Evolutionary conservation across 2,113 vertebrate species (phyloP), one percentile per base, ranked within the genome.

Genomic region (Clarias gariepinus): DNA sequence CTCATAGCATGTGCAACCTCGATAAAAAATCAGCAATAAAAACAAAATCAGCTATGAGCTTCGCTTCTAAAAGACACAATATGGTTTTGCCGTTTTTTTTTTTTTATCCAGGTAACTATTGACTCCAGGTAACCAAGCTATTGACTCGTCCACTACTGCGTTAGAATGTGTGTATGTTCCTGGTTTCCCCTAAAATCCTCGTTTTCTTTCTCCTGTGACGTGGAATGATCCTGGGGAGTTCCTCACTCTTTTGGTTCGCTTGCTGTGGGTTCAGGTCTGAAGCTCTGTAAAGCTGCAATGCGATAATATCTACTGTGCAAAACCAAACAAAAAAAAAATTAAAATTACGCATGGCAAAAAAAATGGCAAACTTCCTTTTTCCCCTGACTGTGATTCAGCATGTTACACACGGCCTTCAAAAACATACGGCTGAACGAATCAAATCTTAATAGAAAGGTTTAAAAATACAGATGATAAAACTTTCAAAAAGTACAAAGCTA

Each of bases 401-500:
- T 9, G 73, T 79, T 33, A 30, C 15, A 30, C 81, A 25, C 13
- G 19, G 76, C 47, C 30, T 63, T 0, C 10, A 28, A 73, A 86
- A 85, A 78, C 52, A 41, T 15, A 61, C 68, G 68, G 58, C 64
- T 60, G 63, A 6, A 28, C 3, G 63, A 85, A 85, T 25, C 66
- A 16, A n/a, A 55, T 81, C 12, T 19, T 55, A 12, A 73, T 13
- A 84, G 79, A 88, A 83, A 64, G 33, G 3, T 33, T 19, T 60
- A 81, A 13, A 81, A 84, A 87, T 61, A 57, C 30, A 86, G 53
- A 76, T 5, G 15, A 58, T 3, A 3, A 41, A 9, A 73, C 21
- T 53, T 60, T 2, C 4, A 84, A 86, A 79, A 58, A 23, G 8
- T 69, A 86, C 84, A 82, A 90, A 86, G 57, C 30, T 33, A 73